A percentile compares a stretch with the other conserved stretches of the same genome.
These are phyloP conservation scores for Leiothrix lutea DNA, from an alignment of 2,113 vertebrate genomes.

Conservation along the genomic window DNA sequence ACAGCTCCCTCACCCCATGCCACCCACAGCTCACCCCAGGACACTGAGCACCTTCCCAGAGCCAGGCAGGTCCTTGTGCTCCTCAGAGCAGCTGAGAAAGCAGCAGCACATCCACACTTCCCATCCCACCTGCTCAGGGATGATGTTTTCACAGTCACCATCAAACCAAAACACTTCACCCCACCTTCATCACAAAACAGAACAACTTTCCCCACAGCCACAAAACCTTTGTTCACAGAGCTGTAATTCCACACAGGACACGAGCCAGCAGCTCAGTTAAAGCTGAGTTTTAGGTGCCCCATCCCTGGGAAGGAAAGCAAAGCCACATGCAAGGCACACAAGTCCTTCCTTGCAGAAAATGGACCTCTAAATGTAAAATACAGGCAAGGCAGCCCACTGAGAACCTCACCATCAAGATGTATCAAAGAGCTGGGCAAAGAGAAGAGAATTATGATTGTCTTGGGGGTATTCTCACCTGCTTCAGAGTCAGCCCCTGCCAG, in stretches of 20 bases:
- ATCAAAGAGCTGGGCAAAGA: accelerated
- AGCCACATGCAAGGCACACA: accelerated
- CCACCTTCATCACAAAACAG: neutral
- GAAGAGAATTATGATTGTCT: accelerated
- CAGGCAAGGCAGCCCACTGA: accelerated
- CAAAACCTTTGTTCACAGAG: accelerated
- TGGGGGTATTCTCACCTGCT: accelerated
- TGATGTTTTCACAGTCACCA: accelerated
- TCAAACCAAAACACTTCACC: accelerated
- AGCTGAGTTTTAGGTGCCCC: neutral
- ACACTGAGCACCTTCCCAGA: neutral
- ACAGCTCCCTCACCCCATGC: neutral
- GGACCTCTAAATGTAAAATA: accelerated
- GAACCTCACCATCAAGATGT: accelerated
- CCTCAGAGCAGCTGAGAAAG: accelerated
- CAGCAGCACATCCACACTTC: neutral
- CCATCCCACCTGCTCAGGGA: accelerated
- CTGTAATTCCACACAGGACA: accelerated
- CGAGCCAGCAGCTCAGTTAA: accelerated
- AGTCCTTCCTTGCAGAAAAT: neutral
- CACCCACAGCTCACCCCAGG: neutral
- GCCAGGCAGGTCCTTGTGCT: accelerated
- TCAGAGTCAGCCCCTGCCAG: accelerated
- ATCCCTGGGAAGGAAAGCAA: neutral
- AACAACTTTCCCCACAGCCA: accelerated